Percentiles rank a stretch among this genome's conserved stretches.
Conservation (phyloP, 2,888 invertebrate genomes). For the Panzeria rudis region DNA sequence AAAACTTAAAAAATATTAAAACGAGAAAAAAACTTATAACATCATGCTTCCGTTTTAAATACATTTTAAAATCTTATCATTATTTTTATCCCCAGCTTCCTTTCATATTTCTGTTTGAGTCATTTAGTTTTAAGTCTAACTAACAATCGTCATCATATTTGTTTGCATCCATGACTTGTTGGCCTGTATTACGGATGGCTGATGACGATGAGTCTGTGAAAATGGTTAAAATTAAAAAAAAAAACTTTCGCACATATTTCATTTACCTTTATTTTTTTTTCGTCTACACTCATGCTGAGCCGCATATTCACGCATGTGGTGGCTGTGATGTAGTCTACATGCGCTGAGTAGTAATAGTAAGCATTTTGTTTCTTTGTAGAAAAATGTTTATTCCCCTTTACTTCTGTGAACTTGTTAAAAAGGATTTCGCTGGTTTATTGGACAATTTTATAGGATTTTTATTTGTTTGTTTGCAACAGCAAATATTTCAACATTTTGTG, state of each 20-base stretch:
- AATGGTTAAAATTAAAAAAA: slow-evolving; percentile 44
- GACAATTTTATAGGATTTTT: slow-evolving; percentile 39
- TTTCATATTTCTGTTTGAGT: slow-evolving; percentile 27
- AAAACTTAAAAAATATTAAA: slow-evolving; percentile 16
- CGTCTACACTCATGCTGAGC: slow-evolving; percentile 52
- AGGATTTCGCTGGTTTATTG: slow-evolving; percentile 38
- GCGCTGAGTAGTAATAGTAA: neutral
- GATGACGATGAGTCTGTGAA: slow-evolving; percentile 33
- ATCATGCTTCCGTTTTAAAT: slow-evolving; percentile 55
- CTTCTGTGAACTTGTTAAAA: slow-evolving; percentile 19
- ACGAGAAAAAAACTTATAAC: slow-evolving; percentile 33
- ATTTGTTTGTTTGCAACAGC: slow-evolving; percentile 13
- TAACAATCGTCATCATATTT: slow-evolving; percentile 23
- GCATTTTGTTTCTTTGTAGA: neutral
- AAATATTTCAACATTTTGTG: slow-evolving; percentile 59
- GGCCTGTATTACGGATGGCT: neutral
- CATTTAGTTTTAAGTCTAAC: slow-evolving; percentile 30
- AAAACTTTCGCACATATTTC: slow-evolving; percentile 59
- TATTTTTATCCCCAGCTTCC: slow-evolving; percentile 4
- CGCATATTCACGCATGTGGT: slow-evolving; percentile 49
- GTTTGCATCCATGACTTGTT: slow-evolving; percentile 1
- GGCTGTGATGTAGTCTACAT: neutral
- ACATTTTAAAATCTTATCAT: slow-evolving; percentile 26
- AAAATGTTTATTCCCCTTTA: slow-evolving; percentile 23
- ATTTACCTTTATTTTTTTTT: slow-evolving; percentile 17